phyloP scores from a whole-genome alignment of 35 echinoderm and acorn worm genomes.

The Strongylocentrotus purpuratus region DNA sequence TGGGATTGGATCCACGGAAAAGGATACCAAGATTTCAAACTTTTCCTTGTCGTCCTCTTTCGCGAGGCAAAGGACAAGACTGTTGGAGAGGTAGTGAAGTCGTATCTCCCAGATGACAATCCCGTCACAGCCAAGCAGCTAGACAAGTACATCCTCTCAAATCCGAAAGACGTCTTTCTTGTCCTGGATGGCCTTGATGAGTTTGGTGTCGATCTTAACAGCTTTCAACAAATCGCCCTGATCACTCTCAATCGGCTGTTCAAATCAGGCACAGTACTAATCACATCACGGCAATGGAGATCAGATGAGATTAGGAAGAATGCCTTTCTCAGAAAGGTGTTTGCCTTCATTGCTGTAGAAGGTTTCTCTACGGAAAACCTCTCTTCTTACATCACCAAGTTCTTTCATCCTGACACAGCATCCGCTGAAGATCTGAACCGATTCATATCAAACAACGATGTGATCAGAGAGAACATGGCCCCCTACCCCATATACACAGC shows the following conservation, averaged over 20 bases:
- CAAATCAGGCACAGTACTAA: too few species aligned
- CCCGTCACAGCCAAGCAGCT: background rate
- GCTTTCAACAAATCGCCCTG: too few species aligned
- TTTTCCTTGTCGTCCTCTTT: background rate
- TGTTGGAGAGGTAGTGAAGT: background rate
- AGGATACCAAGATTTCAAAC: background rate
- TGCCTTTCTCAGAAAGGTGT: background rate
- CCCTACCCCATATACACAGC: background rate
- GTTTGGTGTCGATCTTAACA: background rate
- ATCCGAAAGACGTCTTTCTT: background rate
- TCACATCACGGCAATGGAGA: background rate
- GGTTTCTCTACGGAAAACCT: background rate
- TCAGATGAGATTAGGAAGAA: background rate
- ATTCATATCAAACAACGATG: background rate
- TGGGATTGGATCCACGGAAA: conserved; percentile 27
- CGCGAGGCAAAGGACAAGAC: background rate
- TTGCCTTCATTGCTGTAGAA: background rate
- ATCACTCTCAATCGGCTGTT: too few species aligned
- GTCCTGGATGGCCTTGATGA: background rate
- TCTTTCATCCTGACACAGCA: background rate
- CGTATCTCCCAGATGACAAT: background rate
- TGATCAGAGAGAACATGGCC: background rate
- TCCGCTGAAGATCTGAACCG: background rate
- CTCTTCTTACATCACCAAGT: background rate
- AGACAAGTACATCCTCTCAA: background rate